Evolutionary conservation across 2,888 invertebrate genomes (phyloP).

Genomic region (Caprella mutica): DNA sequence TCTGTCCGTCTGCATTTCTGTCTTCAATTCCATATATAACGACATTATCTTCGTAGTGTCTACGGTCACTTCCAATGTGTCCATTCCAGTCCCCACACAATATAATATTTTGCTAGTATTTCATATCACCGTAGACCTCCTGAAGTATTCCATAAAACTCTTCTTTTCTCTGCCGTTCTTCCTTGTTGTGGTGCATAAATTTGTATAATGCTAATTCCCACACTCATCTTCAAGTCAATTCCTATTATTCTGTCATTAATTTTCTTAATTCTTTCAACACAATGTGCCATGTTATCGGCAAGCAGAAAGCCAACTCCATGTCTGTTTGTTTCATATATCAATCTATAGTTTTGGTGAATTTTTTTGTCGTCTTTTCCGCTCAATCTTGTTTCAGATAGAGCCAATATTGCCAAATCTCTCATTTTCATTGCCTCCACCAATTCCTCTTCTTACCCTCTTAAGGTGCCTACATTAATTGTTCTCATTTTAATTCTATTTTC

Average conservation of each 20-base stretch:
- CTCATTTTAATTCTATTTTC: no score
- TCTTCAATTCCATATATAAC: conserved; percentile 1
- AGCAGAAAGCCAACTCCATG: background rate
- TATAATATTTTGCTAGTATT: conserved; percentile 1
- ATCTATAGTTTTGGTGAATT: background rate
- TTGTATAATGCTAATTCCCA: background rate
- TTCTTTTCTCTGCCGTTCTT: conserved; percentile 1
- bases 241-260: background rate
- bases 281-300: background rate
- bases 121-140: background rate
- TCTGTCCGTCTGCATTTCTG: background rate
- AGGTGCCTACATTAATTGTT: background rate
- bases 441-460: background rate
- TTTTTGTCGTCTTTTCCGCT: background rate
- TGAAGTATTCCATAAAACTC: background rate
- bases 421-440: background rate
- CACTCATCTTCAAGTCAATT: background rate
- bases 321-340: background rate
- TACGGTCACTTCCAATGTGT: background rate
- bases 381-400: background rate
- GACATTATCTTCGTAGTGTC: background rate
- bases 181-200: conserved; percentile 6
- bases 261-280: background rate
- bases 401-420: background rate
- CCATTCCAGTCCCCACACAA: conserved; percentile 1